Evolutionary conservation across 2,797 vertebrate genomes (phyloP), one percentile per base, ranked within the genome.

Genomic region (Amblyraja radiata): DNA sequence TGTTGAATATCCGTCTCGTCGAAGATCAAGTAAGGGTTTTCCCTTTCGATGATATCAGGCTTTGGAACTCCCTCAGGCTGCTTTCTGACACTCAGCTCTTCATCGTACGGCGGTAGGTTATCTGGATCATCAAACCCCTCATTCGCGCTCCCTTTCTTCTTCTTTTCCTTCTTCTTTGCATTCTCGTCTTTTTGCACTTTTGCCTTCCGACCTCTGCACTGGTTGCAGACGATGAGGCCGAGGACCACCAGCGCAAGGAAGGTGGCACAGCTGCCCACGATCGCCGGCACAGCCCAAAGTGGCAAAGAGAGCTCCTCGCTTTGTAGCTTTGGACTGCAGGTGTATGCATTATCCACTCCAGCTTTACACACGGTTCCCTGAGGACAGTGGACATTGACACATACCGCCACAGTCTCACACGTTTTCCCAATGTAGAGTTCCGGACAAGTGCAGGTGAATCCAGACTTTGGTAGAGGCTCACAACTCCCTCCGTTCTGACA

Each of bases 51-150:
- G 94, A 99, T 99, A 74, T 99, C 99, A 0, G 99, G 99, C 81
- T 99, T 99, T 0, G 99, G 99, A 95, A 99, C 99, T 14, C 99
- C 99, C 93, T 99, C 98, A 0, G 98, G 98, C 95, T 99, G 99
- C 94, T 99, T 99, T 90, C 99, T 95, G 90, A 99, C 98, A 0
- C 98, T 98, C 98, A 99, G 97, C 95, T 99, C 98, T 6, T 99
- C 98, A 0, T 98, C 98, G 0, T 99, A 99, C 0, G 98, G 98
- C 0, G 98, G 98, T 93, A 99, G 98, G 94, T 99, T 98, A 95
- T 99, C 99, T 0, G 98, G 98, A 94, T 99, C 98, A 63, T 99
- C 98, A 0, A 99, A 99, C 0, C 98, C 99, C 58, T 99, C 98
- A 0, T 99, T 99, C 95, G 99, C 98, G 0, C 99, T 99, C 0